Percentiles rank a stretch among this genome's conserved stretches.
Evolutionary conservation across 2,113 vertebrate species (phyloP).

Genomic region (Silurus asotus): DNA sequence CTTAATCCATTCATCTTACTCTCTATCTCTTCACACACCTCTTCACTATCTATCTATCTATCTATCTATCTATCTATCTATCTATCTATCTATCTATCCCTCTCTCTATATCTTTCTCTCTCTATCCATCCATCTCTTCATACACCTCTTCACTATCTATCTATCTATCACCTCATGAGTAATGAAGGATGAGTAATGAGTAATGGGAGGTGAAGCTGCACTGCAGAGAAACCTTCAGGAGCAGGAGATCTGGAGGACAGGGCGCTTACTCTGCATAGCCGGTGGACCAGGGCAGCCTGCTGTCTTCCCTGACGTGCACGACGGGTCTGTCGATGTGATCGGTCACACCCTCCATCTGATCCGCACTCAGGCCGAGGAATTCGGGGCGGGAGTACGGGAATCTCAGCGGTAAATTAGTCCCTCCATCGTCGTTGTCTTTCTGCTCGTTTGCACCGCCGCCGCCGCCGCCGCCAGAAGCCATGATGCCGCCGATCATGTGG

Average conservation of each 20-base stretch:
- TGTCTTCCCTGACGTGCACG: constrained; percentile 87
- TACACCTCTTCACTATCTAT: too few species aligned
- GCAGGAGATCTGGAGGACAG: neutral
- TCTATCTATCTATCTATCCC: too few species aligned
- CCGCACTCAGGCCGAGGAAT: constrained; percentile 88
- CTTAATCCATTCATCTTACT: too few species aligned
- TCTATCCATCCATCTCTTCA: too few species aligned
- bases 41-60: too few species aligned
- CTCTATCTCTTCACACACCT: too few species aligned
- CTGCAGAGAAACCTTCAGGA: neutral
- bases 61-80: too few species aligned
- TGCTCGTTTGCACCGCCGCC: constrained; percentile 68
- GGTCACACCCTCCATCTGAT: constrained; percentile 91
- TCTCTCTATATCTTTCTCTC: too few species aligned
- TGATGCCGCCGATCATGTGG: constrained; percentile 91
- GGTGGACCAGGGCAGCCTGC: constrained; percentile 87
- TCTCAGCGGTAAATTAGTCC: constrained; percentile 81
- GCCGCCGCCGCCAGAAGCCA: constrained; percentile 75
- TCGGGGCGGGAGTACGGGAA: constrained; percentile 89
- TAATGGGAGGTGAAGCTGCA: constrained; percentile 8
- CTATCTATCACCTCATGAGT: too few species aligned
- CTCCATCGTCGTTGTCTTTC: constrained; percentile 63
- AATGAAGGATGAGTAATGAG: neutral
- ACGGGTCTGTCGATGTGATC: constrained; percentile 91
- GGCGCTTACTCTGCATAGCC: constrained; percentile 94